Evolutionary conservation across 2,888 invertebrate genomes (phyloP), one percentile per base, ranked within the genome.

Genomic region (Drosophila neotestacea): DNA sequence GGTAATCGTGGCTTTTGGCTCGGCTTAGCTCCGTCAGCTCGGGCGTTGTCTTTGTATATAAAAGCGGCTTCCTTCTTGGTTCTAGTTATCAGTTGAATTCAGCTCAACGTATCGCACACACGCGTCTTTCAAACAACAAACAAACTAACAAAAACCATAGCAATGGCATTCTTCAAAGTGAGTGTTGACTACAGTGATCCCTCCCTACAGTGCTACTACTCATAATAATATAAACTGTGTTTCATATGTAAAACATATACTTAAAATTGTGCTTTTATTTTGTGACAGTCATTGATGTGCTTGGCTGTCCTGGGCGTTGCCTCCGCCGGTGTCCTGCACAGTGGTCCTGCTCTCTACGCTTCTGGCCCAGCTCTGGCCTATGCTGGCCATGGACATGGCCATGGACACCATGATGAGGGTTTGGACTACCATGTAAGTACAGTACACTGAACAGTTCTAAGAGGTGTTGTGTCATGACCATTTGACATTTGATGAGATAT

Each of bases 81-180:
- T 92, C 92, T 92, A 92, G 92, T 92, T 92, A 93, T 92, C 93
- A 93, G 92, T 93, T 92, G 91, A 88, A 86, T 91, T 81, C 89
- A 91, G 91, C 90, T 91, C 90, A 90, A 92, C 90, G 88, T 92
- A 85, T 81, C 81, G 90, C 81, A 77, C 39, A 91, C 81, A 85
- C 85, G 82, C 70, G 77, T 73, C 78, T 63, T 41, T 58, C 51
- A 55, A 73, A 68, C 76, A 66, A 66, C 46, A 27, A 58, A 62
- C 32, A 44, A 81, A 79, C 71, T 32, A 22, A 66, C 77, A 70
- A 64, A 69, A 62, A 56, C 70, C 76, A 65, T 58, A 61, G 63
- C 84, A 92, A 93, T 93, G 92, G 92, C 92, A 84, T 92, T 92
- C 88, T 91, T 92, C 82, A 92, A 93, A 93, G 92, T 93, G 92